These are phyloP conservation scores for Felis catus DNA, from an alignment of 2,113 vertebrate species.

Conservation along the genomic window DNA sequence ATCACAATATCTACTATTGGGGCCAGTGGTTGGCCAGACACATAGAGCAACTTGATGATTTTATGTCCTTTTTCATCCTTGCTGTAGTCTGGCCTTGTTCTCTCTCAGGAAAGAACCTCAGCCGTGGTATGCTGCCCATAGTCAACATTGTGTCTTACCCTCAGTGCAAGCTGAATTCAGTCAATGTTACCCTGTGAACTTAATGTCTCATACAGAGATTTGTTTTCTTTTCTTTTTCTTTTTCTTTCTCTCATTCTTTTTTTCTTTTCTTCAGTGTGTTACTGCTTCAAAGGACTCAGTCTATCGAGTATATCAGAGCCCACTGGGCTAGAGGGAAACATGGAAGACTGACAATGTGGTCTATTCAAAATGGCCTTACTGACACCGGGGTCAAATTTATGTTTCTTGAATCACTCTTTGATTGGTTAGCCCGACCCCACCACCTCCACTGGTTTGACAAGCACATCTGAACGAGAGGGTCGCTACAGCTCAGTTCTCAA, in stretches of 20 bases:
- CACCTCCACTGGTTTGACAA: neutral
- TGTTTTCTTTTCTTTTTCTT: neutral
- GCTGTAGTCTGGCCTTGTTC: neutral
- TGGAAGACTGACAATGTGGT: neutral
- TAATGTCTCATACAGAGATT: neutral
- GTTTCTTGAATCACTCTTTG: constrained; percentile 5
- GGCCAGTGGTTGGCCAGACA: neutral
- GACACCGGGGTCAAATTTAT: neutral
- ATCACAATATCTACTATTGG: neutral
- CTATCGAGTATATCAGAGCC: neutral
- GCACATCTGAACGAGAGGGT: neutral
- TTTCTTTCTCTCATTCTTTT: neutral
- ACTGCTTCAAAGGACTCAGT: neutral
- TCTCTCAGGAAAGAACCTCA: neutral
- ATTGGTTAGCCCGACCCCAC: neutral
- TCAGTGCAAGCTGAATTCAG: neutral
- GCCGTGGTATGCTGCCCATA: neutral
- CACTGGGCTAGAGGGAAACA: neutral
- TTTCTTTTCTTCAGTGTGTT: neutral
- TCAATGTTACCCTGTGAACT: neutral
- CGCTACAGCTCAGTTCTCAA: neutral
- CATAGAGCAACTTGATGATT: neutral
- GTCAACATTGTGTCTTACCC: neutral
- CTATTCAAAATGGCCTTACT: neutral
- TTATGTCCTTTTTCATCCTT: neutral